Conservation (phyloP, 1,140 invertebrate species). For the Odontomachus brunneus region DNA sequence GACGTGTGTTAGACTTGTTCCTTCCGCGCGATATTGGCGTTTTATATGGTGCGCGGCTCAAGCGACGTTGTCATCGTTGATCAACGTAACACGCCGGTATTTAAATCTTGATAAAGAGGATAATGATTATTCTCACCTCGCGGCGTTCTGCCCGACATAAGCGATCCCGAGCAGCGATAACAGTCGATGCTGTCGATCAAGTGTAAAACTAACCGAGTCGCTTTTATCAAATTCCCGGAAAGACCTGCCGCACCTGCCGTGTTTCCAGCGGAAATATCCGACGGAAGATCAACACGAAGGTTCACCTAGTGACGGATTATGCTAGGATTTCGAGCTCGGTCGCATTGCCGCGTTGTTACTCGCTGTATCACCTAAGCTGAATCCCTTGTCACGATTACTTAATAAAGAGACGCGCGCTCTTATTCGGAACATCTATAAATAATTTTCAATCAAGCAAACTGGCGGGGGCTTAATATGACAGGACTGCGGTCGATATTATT, state of each 20-base stretch:
- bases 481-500: too few relatives aligned
- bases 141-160: constrained; percentile 7
- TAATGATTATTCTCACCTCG: constrained; percentile 9
- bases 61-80: background rate
- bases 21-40: background rate
- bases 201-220: constrained; percentile 15
- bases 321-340: too few relatives aligned
- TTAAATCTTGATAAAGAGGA: constrained; percentile 14
- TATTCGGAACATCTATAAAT: too few relatives aligned
- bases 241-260: background rate
- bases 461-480: too few relatives aligned
- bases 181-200: constrained; percentile 24
- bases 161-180: constrained; percentile 14
- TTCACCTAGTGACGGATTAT: background rate
- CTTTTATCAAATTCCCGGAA: constrained; percentile 43
- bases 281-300: background rate
- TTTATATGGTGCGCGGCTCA: background rate
- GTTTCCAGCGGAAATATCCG: background rate
- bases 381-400: too few relatives aligned
- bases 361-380: too few relatives aligned
- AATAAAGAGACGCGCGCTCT: too few relatives aligned
- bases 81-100: background rate
- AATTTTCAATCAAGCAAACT: too few relatives aligned
- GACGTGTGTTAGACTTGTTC: too few relatives aligned
- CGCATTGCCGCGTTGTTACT: too few relatives aligned